Evolutionary conservation across 2,888 invertebrate species (phyloP).

Genomic region (Cataglyphis cursor): DNA sequence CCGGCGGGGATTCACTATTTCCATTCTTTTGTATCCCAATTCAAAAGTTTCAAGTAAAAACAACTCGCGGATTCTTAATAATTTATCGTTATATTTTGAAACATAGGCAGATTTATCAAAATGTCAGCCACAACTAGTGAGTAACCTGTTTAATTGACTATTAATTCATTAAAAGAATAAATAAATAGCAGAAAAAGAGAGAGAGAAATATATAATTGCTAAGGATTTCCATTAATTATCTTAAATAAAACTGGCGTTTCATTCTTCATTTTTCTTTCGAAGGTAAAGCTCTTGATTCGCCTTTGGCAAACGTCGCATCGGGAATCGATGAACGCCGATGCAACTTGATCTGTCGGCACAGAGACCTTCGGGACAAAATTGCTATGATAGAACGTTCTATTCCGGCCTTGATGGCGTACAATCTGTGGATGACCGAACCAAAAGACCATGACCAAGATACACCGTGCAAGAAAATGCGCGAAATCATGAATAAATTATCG

Average conservation of each 20-base stretch:
- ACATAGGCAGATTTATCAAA: neutral
- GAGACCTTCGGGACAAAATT: slow-evolving; percentile 78
- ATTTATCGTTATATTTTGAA: neutral
- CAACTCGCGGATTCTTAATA: neutral
- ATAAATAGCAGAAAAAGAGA: no score
- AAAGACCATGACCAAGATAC: slow-evolving; percentile 50
- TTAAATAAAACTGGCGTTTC: neutral
- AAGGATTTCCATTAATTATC: neutral
- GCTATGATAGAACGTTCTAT: slow-evolving; percentile 82
- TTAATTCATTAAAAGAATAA: neutral
- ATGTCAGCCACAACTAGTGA: slow-evolving; percentile 38
- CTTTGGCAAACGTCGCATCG: slow-evolving; percentile 70
- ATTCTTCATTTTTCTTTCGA: neutral
- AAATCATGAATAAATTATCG: slow-evolving; percentile 78
- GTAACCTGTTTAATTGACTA: neutral
- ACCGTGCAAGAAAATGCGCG: slow-evolving; percentile 77
- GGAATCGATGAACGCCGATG: slow-evolving; percentile 78
- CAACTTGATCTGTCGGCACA: slow-evolving; percentile 77
- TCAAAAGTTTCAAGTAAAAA: slow-evolving; percentile 37
- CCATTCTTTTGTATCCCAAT: slow-evolving; percentile 6
- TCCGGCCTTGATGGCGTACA: slow-evolving; percentile 82
- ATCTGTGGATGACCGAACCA: slow-evolving; percentile 72
- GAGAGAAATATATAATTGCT: neutral
- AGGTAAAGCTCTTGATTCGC: slow-evolving; percentile 5
- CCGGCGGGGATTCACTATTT: neutral